Base-by-base conservation (phyloP, 2,888 invertebrate genomes). In the Platycheirus rosarum region DNA sequence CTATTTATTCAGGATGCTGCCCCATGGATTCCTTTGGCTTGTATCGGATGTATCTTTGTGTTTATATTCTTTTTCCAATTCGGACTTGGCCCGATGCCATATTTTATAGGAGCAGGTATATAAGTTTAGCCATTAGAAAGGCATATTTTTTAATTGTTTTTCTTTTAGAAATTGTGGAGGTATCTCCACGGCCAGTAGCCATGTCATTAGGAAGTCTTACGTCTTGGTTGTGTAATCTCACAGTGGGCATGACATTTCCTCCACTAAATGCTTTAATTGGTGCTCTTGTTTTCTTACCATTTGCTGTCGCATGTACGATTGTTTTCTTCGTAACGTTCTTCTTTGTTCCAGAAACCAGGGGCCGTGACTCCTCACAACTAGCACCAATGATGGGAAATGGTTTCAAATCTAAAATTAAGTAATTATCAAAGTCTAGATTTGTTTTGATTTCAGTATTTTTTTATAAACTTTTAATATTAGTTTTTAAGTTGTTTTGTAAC, bases 141-240 rank as follows among this genome's bases (percentile, higher is more conserved):
- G 3, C 5, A 8, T 7, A 11, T 11, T 4, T 26, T 42, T 11
- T 7, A 7, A 14, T 29, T 16, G 9, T 14, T 44, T 18, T 9
- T 29, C 53, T 86, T 86, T 3, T 91, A 90, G 97, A 97, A 90
- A 89, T 97, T 63, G 95, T 97, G 87, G 95, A 96, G 87, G 94
- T 95, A 76, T 94, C 94, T 0, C 95, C 96, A 0, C 92, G 96
- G 23, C 94, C 95, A 0, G 93, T 94, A 16, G 96, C 95, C 60
- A 96, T 97, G 96, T 94, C 96, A 35, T 91, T 96, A 88, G 97
- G 96, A 37, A 96, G 96, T 71, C 93, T 96, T 85, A 93, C 93
- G 80, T 97, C 97, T 89, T 97, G 97, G 97, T 92, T 93, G 3
- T 95, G 95, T 18, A 97, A 97, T 91, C 95, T 97, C 88, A 86